Base-by-base conservation (phyloP, 1,140 invertebrate genomes). In the Heterodera carotae region DNA sequence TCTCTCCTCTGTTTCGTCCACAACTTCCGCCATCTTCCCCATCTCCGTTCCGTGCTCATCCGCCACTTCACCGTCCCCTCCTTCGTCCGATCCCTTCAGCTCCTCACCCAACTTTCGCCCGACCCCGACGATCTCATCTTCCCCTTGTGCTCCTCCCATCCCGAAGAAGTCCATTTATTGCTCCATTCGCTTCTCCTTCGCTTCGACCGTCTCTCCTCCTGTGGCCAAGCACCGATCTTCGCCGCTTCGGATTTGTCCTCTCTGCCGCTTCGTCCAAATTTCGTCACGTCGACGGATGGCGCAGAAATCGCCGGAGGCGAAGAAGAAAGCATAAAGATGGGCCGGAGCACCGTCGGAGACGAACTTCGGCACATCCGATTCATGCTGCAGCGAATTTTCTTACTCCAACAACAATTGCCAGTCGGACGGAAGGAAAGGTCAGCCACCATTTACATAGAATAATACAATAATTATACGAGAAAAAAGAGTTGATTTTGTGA, bases 1-100 rank as follows among this genome's bases (percentile, higher is more conserved):
- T 82, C 80, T 8, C 34, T 82, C 48, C 68, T 82, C 27, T 82
- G 80, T 56, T 81, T 81, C 71, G 43, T 82, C 29, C 25, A 77
- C 36, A 82, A 82, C 69, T 82, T 77, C 53, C 79, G 80, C 12
- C 43, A 66, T 12, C 69, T 77, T 60, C 36, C 71, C 25, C 29
- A 75, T 15, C 36, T 82, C 3, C 60, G 74, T 22, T 25, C 27
- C 29, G 27, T 81, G 12, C 60, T 82, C 25, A n/a, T 71, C 25
- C 64, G 67, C 22, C 72, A 82, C 48, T 82, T 82, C 62, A 62
- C 75, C 18, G n/a, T 60, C 22, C 64, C 25, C 48, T 48, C 56
- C 43, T 43, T 56, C 59, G 56, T 39, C 53, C 53, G 34, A 36
- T 79, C 79, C 22, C 29, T 73, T 34, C 75, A 79, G 27, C 69